Evolutionary conservation across 2,113 vertebrate genomes (phyloP).

Genomic region (Istiophorus platypterus): DNA sequence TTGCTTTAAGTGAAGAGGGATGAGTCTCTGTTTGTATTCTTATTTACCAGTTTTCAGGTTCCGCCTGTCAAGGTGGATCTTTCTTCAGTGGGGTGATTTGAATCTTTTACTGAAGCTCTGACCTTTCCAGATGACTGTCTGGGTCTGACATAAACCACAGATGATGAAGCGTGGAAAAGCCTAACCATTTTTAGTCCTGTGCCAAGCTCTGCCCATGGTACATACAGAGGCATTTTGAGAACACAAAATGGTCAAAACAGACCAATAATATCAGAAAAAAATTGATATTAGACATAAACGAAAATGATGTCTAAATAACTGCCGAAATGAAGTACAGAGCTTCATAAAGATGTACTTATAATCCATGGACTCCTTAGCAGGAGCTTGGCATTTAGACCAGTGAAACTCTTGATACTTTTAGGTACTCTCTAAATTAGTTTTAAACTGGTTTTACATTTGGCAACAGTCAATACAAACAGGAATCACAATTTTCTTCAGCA

Average conservation of each 20-base stretch:
- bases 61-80: conserved; percentile 82
- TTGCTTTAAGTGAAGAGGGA: conserved; percentile 56
- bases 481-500: conserved; percentile 10
- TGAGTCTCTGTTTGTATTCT: conserved; percentile 62
- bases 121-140: conserved; percentile 84
- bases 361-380: conserved; percentile 1
- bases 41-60: conserved; percentile 77
- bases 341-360: background rate
- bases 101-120: conserved; percentile 81
- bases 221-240: conserved; percentile 7
- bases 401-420: conserved; percentile 14
- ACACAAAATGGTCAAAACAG: background rate
- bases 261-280: background rate
- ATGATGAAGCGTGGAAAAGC: conserved; percentile 74
- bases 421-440: conserved; percentile 21
- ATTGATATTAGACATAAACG: background rate
- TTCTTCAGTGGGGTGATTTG: conserved; percentile 77
- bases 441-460: conserved; percentile 29
- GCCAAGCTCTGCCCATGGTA: conserved; percentile 39
- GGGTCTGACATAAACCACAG: conserved; percentile 76
- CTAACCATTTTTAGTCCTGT: conserved; percentile 72
- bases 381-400: background rate
- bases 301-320: background rate
- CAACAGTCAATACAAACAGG: conserved; percentile 22
- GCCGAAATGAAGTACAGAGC: background rate